These are phyloP conservation scores for Carcinoscorpius rotundicauda DNA, from an alignment of 1,140 invertebrate genomes.

Conservation along the genomic window DNA sequence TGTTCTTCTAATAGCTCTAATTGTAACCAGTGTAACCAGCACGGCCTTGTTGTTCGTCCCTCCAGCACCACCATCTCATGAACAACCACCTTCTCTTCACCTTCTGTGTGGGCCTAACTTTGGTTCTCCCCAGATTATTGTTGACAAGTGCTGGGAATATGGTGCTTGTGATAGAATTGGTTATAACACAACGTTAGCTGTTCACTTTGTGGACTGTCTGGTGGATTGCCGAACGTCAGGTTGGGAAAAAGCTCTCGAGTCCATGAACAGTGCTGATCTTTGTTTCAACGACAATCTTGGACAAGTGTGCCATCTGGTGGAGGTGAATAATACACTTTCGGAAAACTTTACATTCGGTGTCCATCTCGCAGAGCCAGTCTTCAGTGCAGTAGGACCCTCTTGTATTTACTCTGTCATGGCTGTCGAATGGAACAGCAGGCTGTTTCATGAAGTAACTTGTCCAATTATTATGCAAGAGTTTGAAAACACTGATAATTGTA, in stretches of 20 bases:
- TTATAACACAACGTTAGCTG: too few species aligned
- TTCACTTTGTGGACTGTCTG: too few species aligned
- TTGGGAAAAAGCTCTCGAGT: background rate
- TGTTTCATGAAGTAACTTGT: slow-evolving; percentile 1
- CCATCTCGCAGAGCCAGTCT: background rate
- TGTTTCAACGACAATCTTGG: background rate
- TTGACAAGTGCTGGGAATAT: slow-evolving; percentile 16
- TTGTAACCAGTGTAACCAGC: slow-evolving; percentile 50
- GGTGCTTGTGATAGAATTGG: slow-evolving; percentile 8
- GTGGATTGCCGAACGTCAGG: too few species aligned
- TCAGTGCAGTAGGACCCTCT: too few species aligned
- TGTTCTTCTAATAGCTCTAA: slow-evolving; percentile 47
- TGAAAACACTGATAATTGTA: slow-evolving; percentile 2
- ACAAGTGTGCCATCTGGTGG: background rate
- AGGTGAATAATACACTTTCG: slow-evolving; percentile 2
- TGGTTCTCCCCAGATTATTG: slow-evolving; percentile 9
- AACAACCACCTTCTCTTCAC: slow-evolving; percentile 14
- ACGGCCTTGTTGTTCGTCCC: slow-evolving; percentile 50
- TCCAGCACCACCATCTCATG: slow-evolving; percentile 4
- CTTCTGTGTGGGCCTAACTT: slow-evolving; percentile 13
- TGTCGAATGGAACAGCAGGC: too few species aligned
- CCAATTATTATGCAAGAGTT: slow-evolving; percentile 8
- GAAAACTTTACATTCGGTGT: slow-evolving; percentile 3
- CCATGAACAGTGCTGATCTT: background rate
- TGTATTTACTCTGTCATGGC: too few species aligned